Percentiles rank a stretch among this genome's conserved stretches.
Conservation (phyloP, 2,888 invertebrate species). For the Acheta domesticus region DNA sequence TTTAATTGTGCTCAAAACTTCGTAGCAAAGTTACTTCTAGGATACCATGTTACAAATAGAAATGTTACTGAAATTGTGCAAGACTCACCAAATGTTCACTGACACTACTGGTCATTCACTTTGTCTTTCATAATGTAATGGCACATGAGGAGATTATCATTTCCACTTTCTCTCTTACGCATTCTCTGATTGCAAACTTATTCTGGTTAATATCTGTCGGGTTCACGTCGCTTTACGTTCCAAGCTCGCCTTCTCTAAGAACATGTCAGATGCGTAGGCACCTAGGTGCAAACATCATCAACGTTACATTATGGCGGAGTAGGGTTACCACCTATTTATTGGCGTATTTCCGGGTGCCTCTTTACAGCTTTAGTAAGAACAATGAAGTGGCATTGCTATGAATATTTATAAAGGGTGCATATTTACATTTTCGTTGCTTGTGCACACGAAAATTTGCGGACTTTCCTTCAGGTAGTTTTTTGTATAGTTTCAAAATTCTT, state of each 20-base stretch:
- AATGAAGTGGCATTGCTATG: too few relatives aligned
- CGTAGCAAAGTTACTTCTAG: conserved; percentile 1
- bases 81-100: conserved; percentile 9
- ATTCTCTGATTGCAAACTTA: conserved; percentile 3
- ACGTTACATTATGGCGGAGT: background rate
- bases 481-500: too few relatives aligned
- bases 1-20: conserved; percentile 18
- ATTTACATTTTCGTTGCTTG: too few relatives aligned
- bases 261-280: conserved; percentile 6
- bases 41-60: background rate
- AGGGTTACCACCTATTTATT: too few relatives aligned
- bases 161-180: background rate
- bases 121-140: background rate
- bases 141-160: background rate
- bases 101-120: background rate
- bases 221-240: conserved; percentile 2
- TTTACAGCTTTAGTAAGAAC: too few relatives aligned
- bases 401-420: too few relatives aligned
- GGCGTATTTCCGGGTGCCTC: too few relatives aligned
- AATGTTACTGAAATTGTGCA: conserved; percentile 1
- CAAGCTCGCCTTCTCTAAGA: conserved; percentile 3
- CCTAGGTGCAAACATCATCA: background rate
- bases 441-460: too few relatives aligned
- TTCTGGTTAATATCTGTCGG: conserved; percentile 1
- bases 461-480: too few relatives aligned